These are phyloP conservation scores for Todiramphus chloris DNA, from an alignment of 2,113 vertebrate genomes.

Conservation along the genomic window DNA sequence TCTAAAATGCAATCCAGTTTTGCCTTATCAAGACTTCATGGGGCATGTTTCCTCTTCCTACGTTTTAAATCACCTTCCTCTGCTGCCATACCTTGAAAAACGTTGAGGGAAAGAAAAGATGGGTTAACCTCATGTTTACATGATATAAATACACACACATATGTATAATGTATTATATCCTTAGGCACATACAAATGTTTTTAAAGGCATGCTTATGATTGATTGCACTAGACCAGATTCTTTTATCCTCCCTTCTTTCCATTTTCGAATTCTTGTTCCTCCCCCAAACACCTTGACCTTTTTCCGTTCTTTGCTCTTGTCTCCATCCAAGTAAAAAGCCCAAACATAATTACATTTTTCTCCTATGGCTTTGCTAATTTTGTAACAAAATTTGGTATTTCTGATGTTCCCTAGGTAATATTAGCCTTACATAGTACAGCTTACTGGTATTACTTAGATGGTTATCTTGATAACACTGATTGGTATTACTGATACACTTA, in stretches of 20 bases:
- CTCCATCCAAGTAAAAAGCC: background rate
- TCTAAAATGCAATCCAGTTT: background rate
- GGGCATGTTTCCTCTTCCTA: background rate
- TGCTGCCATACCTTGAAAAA: background rate
- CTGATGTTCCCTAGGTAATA: background rate
- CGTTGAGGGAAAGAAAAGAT: background rate
- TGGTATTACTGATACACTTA: background rate
- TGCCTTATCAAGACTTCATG: background rate
- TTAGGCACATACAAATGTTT: background rate
- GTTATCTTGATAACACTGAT: background rate
- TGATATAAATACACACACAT: background rate
- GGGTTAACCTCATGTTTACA: background rate
- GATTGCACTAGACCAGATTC: background rate
- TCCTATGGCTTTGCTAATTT: background rate
- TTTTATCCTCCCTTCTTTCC: background rate
- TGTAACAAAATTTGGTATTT: background rate
- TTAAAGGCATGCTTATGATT: background rate
- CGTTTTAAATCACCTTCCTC: background rate
- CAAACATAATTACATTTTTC: background rate
- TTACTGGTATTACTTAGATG: background rate
- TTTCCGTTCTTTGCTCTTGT: background rate
- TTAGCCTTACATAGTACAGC: background rate
- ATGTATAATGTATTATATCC: background rate
- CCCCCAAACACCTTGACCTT: background rate
- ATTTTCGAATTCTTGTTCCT: background rate